Evolutionary conservation across 2,888 invertebrate genomes (phyloP).

Genomic region (Ernsta delagoae): DNA sequence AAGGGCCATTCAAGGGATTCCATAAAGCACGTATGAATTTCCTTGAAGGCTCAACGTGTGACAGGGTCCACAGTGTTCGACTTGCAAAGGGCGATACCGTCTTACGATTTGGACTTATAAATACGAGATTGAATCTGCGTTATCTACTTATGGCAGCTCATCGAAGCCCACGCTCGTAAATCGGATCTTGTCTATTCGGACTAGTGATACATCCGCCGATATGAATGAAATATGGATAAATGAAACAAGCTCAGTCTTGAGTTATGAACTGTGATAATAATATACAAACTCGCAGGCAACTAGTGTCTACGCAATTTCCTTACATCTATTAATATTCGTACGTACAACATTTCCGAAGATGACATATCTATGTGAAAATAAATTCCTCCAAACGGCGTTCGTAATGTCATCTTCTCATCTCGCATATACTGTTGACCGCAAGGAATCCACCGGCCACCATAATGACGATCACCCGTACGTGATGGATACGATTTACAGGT

Average conservation of each 20-base stretch:
- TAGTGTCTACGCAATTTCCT: conserved; percentile 57
- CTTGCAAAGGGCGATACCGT: conserved; percentile 49
- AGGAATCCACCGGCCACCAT: conserved; percentile 66
- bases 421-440: conserved; percentile 66
- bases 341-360: conserved; percentile 31
- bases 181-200: conserved; percentile 65
- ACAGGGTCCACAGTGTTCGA: conserved; percentile 15
- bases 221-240: conserved; percentile 74
- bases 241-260: conserved; percentile 57
- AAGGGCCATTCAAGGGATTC: conserved; percentile 39
- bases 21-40: conserved; percentile 42
- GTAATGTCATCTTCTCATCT: conserved; percentile 42
- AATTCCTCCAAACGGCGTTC: conserved; percentile 44
- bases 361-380: conserved; percentile 30
- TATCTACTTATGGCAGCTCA: conserved; percentile 61
- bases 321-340: conserved; percentile 48
- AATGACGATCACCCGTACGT: conserved; percentile 74
- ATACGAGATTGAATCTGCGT: conserved; percentile 59
- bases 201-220: conserved; percentile 73
- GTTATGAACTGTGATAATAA: conserved; percentile 72
- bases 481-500: conserved; percentile 81
- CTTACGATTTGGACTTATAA: conserved; percentile 54
- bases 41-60: conserved; percentile 32
- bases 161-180: conserved; percentile 69
- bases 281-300: conserved; percentile 51